Base-by-base conservation (phyloP, 1,140 invertebrate species). In the Anagrus nilaparvatae region DNA sequence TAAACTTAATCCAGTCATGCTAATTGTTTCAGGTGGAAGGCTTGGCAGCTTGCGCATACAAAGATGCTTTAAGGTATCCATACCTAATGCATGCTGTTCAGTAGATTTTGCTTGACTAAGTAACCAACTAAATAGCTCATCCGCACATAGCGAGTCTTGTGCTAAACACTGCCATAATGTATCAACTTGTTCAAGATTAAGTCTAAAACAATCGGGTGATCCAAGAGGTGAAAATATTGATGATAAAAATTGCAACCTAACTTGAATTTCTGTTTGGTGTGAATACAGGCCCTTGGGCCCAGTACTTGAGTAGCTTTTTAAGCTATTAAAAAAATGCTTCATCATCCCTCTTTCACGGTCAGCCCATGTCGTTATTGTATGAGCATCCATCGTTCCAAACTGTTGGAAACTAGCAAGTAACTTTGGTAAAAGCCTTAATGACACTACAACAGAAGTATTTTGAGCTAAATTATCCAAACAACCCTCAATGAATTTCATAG, bases 401-500 rank as follows among this genome's bases (percentile, higher is more conserved):
- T 89, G 87, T 67, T 91, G 86, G 63, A 94, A 95, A 30, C 89
- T 94, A 5, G 82, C 84, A 43, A 97, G 80, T 20, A 97, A 63
- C 58, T 94, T 94, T 5, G 90, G 89, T 32, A 97, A 61, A 20
- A 96, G 63, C 21, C 89, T 74, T 39, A 96, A 62, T 6, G 89
- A 93, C 1, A 95, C 81, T 1, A 91, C 83, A 1, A 94, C 87
- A 40, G 88, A 92, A 53, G 75, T 76, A 64, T 94, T 89, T 43
- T 79, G 79, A 10, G 87, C 82, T 29, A 96, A 67, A 68, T 95
- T 95, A 49, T 91, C 81, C 20, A 96, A 69, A 56, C 90, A 95
- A 1, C 88, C 90, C 66, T 94, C 89, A 53, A 96, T 94, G 53
- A 96, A 95, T 69, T 93, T 93, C 58, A 90, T 89, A 23, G 87